phyloP scores from a whole-genome alignment of 2,797 vertebrate species.

The Jordanella pulchra region DNA sequence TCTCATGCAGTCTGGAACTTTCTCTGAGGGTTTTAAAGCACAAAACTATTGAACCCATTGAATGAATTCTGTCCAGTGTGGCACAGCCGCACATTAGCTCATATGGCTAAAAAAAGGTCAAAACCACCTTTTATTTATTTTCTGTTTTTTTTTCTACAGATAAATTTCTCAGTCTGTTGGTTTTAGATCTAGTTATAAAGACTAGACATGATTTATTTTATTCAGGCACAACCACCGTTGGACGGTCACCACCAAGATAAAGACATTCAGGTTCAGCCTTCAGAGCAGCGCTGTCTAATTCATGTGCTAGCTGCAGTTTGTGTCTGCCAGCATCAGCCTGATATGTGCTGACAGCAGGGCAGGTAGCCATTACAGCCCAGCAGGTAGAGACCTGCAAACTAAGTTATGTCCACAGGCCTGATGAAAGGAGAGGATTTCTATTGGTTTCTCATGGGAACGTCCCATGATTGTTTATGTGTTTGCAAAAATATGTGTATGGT shows the following conservation, averaged over 20 bases:
- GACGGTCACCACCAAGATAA: neutral
- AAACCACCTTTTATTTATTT: neutral
- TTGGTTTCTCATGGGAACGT: neutral
- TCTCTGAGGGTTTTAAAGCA: constrained; percentile 5
- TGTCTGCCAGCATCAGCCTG: constrained; percentile 19
- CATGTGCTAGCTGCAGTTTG: constrained; percentile 24
- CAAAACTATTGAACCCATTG: constrained; percentile 15
- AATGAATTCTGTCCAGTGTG: neutral
- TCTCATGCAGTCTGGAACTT: constrained; percentile 8
- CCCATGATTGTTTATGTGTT: neutral
- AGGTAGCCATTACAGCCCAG: constrained; percentile 16
- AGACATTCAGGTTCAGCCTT: neutral
- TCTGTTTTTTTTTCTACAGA: neutral
- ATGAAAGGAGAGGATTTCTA: neutral
- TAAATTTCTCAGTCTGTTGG: neutral
- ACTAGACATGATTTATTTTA: neutral
- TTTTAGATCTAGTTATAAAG: neutral
- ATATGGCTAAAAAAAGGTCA: neutral
- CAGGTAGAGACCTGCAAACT: neutral
- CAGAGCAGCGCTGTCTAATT: constrained; percentile 5
- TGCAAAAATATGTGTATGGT: too few species aligned
- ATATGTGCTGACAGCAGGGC: constrained; percentile 25
- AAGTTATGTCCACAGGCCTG: constrained; percentile 2
- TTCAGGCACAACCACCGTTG: neutral
- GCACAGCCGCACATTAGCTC: neutral